Base-by-base conservation (phyloP, 1,140 invertebrate genomes). In the Ostrea denselamellosa region DNA sequence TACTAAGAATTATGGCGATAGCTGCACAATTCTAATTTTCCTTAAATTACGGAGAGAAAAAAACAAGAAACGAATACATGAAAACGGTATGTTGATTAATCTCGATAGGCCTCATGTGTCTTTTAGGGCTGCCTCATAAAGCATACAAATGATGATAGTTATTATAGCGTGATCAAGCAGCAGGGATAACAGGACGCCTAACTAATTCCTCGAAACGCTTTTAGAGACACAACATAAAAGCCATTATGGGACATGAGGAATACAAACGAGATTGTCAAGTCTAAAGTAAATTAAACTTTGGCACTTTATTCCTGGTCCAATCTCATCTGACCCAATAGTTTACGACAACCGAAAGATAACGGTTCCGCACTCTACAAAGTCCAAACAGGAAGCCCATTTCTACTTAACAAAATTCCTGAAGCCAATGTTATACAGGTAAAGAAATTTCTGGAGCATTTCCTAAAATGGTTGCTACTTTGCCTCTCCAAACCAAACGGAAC, bases 281-380 rank as follows among this genome's bases (percentile, higher is more conserved):
- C 68, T 77, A 77, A 77, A 77, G 68, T 77, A 77, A 77, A 77
- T 77, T 77, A 77, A 77, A 77, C 22, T 77, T 77, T 77, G 68
- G 68, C 68, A 34, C 68, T 28, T 77, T 28, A 77, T 77, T 77
- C 28, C 68, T 44, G 68, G 25, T 77, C 68, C 68, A 77, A 28
- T 77, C 68, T 77, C 68, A 25, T 14, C 68, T 77, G 68, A 77
- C 68, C 68, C 28, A 25, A 77, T 77, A 77, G 7, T 77, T 77
- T 77, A 25, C 68, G 68, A 77, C 68, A 77, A 77, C 8, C 25
- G 28, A 77, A 25, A 17, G 68, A 77, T 77, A 77, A 77, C 25
- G 28, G 28, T 14, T 25, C 68, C 68, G 28, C 14, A 28, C 22
- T 77, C 25, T 34, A 28, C 22, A 34, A 77, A 10, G 68, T 77